Conservation (phyloP, 1,140 invertebrate genomes). For the Drosophila kohkoa region DNA sequence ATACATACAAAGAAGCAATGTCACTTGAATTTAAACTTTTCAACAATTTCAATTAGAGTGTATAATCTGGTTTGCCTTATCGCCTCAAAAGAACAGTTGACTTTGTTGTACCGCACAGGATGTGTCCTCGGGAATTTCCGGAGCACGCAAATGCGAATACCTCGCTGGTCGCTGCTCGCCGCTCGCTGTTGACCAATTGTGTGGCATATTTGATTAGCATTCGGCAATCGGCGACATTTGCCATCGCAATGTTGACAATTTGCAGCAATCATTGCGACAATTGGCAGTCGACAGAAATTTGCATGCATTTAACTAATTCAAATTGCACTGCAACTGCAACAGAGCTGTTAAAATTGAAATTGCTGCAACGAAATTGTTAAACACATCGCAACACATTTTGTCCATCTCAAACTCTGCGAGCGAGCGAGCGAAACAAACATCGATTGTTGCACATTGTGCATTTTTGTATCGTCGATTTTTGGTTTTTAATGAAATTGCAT, state of each 20-base stretch:
- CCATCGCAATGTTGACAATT: constrained; percentile 36
- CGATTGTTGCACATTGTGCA: constrained; percentile 2
- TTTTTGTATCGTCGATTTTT: constrained; percentile 37
- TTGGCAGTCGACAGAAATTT: constrained; percentile 31
- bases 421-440: background rate
- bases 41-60: background rate
- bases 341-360: background rate
- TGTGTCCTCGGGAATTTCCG: constrained; percentile 24
- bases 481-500: constrained; percentile 62
- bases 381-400: background rate
- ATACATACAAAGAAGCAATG: too few species aligned
- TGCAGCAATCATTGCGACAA: constrained; percentile 39
- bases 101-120: constrained; percentile 13
- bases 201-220: constrained; percentile 39
- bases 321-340: constrained; percentile 19
- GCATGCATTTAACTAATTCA: constrained; percentile 43
- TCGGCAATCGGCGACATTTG: constrained; percentile 5
- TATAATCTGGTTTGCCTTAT: background rate
- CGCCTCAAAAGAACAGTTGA: background rate
- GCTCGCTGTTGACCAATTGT: constrained; percentile 33
- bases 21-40: too few species aligned
- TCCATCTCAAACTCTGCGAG: background rate
- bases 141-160: constrained; percentile 13
- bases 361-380: constrained; percentile 11
- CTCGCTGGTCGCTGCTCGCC: background rate